Percentiles rank a stretch among this genome's conserved stretches.
Evolutionary conservation across 1,140 invertebrate genomes (phyloP).

Genomic region (Eurosta solidaginis): DNA sequence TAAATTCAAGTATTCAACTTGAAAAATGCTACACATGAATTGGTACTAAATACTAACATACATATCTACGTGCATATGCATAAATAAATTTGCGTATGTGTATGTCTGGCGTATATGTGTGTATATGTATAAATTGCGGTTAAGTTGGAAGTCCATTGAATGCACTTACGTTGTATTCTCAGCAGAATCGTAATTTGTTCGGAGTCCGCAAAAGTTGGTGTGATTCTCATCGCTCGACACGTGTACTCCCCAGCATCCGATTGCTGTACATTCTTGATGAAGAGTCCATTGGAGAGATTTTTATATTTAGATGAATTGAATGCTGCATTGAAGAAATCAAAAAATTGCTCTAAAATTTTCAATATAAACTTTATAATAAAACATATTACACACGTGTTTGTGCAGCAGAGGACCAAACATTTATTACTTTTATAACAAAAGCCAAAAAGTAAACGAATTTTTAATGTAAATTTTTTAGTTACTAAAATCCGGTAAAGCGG

Average conservation of each 20-base stretch:
- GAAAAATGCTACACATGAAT: background rate
- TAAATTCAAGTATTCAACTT: background rate
- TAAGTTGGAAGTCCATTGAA: background rate
- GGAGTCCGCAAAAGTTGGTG: conserved; percentile 58
- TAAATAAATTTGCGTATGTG: background rate
- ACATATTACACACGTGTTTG: background rate
- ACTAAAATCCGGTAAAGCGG: too few species aligned
- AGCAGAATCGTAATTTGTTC: conserved; percentile 61
- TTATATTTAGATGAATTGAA: conserved; percentile 56
- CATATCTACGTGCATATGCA: background rate
- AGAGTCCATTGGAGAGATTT: conserved; percentile 60
- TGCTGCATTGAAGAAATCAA: conserved; percentile 35
- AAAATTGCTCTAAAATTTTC: background rate
- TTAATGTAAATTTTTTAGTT: too few species aligned
- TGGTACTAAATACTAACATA: too few species aligned
- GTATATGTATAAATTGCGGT: background rate
- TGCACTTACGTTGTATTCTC: conserved; percentile 63
- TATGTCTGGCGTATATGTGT: too few species aligned
- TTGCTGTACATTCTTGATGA: conserved; percentile 62
- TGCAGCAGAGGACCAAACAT: too few species aligned
- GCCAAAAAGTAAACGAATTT: too few species aligned
- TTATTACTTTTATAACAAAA: too few species aligned
- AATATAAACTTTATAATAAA: background rate
- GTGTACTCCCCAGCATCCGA: conserved; percentile 64
- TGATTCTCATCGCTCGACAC: conserved; percentile 63